A percentile compares a stretch with the other conserved stretches of the same genome.
Conservation (phyloP, 2,888 invertebrate species). For the Drosophila sordidapex region DNA sequence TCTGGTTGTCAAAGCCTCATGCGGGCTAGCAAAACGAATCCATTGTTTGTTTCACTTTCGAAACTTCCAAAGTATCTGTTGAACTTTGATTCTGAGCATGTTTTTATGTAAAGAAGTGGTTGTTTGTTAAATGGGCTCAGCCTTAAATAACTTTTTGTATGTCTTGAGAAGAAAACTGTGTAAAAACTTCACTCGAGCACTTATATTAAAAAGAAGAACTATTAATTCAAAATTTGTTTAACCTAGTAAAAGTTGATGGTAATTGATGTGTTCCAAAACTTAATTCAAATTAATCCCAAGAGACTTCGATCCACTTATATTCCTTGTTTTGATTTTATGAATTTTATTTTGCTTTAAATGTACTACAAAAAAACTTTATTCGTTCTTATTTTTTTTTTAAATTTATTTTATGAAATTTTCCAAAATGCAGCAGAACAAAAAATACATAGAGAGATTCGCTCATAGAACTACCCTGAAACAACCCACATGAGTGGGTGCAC, state of each 20-base stretch:
- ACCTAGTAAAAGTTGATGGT: neutral
- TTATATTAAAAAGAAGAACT: neutral
- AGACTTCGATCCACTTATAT: neutral
- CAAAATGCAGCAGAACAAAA: neutral
- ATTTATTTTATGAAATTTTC: neutral
- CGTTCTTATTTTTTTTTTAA: neutral
- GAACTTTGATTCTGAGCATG: constrained; percentile 22
- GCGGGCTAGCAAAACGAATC: constrained; percentile 29
- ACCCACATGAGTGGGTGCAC: neutral
- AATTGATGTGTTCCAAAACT: neutral
- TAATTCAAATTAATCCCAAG: neutral
- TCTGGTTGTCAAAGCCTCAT: constrained; percentile 37
- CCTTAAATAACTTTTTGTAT: constrained; percentile 7
- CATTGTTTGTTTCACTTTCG: constrained; percentile 40
- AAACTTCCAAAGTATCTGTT: constrained; percentile 22
- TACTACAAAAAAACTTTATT: neutral
- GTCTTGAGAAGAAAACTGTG: neutral
- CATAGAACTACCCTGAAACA: neutral
- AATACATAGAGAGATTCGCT: neutral
- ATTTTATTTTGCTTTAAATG: neutral
- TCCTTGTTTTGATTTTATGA: neutral
- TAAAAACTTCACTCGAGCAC: neutral
- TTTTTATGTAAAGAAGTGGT: constrained; percentile 8
- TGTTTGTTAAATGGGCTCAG: constrained; percentile 1
- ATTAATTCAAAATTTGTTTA: neutral